phyloP scores from a whole-genome alignment of 2,113 vertebrate species.

The Rhineura floridana region DNA sequence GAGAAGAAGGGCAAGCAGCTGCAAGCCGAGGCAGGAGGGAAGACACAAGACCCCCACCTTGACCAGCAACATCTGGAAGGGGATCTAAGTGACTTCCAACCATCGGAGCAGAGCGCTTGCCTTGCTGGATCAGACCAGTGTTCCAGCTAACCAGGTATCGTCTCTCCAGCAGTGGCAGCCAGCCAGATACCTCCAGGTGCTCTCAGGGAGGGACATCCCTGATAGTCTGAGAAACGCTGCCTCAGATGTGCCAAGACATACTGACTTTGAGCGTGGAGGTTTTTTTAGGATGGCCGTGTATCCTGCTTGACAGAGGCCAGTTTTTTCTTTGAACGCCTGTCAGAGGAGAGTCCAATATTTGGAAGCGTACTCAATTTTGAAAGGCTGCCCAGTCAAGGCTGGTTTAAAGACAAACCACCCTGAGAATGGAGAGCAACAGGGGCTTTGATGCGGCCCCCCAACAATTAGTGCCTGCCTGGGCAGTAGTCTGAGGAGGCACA shows the following conservation, averaged over 20 bases:
- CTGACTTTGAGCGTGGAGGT: not conserved
- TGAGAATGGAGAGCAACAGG: too few relatives aligned
- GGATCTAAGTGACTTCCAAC: not conserved
- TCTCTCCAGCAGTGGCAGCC: not conserved
- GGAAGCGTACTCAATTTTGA: too few relatives aligned
- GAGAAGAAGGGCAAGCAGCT: not conserved
- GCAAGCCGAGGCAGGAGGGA: not conserved
- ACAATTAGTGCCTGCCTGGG: too few relatives aligned
- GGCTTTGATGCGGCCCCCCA: too few relatives aligned
- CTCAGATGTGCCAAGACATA: not conserved
- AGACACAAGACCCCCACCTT: not conserved
- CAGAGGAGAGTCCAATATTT: too few relatives aligned
- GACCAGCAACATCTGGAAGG: not conserved
- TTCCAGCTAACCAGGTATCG: not conserved
- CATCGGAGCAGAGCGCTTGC: not conserved
- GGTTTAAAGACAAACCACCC: too few relatives aligned
- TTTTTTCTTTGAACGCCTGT: too few relatives aligned
- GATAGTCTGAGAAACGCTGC: not conserved
- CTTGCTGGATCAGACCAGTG: not conserved
- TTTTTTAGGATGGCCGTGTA: too few relatives aligned
- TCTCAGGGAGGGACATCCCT: not conserved
- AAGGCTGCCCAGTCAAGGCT: too few relatives aligned
- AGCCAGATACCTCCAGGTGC: too few relatives aligned
- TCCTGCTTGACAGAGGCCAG: too few relatives aligned
- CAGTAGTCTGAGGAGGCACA: too few relatives aligned